Conservation (phyloP, 2,797 vertebrate species). For the Eulemur mongoz region DNA sequence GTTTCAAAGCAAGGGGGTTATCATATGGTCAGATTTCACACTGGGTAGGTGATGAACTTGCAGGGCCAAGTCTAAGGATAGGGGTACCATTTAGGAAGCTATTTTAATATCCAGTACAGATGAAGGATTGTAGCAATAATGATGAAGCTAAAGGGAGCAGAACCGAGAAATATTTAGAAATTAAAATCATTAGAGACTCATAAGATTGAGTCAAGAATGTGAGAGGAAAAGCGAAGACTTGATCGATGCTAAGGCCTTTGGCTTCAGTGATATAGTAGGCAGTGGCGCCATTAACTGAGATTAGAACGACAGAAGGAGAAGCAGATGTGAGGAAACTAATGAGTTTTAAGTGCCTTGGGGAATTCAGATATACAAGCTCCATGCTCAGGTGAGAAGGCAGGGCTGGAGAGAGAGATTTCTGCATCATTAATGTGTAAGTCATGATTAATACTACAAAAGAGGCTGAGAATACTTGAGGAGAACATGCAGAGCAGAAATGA, state of each 20-base stretch:
- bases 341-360: not conserved
- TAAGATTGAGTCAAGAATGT: not conserved
- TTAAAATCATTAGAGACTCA: not conserved
- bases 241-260: not conserved
- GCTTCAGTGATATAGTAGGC: not conserved
- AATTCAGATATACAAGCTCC: not conserved
- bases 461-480: not conserved
- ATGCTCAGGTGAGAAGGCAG: not conserved
- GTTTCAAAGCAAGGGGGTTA: not conserved
- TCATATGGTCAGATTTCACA: not conserved
- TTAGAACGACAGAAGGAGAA: not conserved
- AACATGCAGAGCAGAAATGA: not conserved
- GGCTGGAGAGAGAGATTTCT: not conserved
- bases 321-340: not conserved
- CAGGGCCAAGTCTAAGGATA: not conserved
- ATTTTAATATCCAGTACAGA: not conserved
- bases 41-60: not conserved
- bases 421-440: not conserved
- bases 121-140: not conserved
- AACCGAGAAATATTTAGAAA: conserved; percentile 4
- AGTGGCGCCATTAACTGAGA: not conserved
- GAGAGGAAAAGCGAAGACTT: not conserved
- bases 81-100: not conserved
- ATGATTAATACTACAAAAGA: not conserved
- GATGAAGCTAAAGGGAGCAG: not conserved